A percentile compares a stretch with the other conserved stretches of the same genome.
Conservation (phyloP, 2,797 vertebrate species). For the Arctocebus calabarensis region DNA sequence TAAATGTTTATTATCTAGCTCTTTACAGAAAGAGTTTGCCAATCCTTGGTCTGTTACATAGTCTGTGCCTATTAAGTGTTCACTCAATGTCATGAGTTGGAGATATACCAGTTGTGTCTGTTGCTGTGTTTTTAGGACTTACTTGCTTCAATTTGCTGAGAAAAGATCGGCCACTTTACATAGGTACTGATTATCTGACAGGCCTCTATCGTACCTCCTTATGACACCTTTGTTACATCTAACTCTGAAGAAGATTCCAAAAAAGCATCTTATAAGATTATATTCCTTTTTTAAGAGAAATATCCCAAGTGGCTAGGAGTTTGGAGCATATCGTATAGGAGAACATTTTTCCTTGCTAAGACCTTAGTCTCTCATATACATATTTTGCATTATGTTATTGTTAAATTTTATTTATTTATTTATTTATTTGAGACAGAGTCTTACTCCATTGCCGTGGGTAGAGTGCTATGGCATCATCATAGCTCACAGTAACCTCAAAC, state of each 20-base stretch:
- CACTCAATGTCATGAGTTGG: not conserved
- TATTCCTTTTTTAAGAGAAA: not conserved
- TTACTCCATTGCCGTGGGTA: too few species aligned
- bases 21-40: conserved; percentile 47
- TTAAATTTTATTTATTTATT: not conserved
- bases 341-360: conserved; percentile 59
- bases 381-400: conserved; percentile 30
- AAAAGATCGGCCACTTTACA: conserved; percentile 49
- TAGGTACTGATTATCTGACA: conserved; percentile 45
- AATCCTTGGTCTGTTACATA: conserved; percentile 17
- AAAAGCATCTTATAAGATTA: not conserved
- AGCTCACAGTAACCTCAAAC: too few species aligned
- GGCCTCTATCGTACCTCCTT: not conserved
- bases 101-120: not conserved
- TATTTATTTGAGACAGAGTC: too few species aligned
- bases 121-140: conserved; percentile 37
- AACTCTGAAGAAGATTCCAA: conserved; percentile 51
- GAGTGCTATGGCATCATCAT: too few species aligned
- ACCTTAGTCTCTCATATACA: not conserved
- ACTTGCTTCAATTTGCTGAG: conserved; percentile 38
- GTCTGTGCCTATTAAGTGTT: conserved; percentile 31
- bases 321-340: not conserved
- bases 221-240: conserved; percentile 19
- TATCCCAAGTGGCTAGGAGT: not conserved
- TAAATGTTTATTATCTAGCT: conserved; percentile 55